These are phyloP conservation scores for Laupala kohalensis DNA, from an alignment of 1,140 invertebrate genomes.

Conservation along the genomic window DNA sequence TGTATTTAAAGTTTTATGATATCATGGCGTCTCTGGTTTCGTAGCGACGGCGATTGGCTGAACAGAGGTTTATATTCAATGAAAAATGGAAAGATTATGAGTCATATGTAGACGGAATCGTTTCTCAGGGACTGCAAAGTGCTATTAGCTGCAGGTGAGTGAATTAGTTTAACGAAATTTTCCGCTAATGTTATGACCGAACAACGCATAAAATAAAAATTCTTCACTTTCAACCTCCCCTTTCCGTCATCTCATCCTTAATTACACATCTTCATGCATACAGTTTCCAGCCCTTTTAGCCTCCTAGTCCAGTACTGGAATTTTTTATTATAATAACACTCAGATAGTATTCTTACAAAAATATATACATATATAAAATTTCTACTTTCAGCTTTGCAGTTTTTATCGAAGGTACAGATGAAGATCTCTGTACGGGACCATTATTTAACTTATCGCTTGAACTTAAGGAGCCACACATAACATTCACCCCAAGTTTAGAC, in stretches of 20 bases:
- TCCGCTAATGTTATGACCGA: too few species aligned
- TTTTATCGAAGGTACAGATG: conserved; percentile 33
- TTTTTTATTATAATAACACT: background rate
- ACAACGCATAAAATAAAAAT: too few species aligned
- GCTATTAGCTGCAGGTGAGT: conserved; percentile 23
- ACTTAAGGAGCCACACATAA: conserved; percentile 43
- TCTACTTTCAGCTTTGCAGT: conserved; percentile 27
- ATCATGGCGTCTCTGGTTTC: too few species aligned
- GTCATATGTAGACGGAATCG: conserved; percentile 44
- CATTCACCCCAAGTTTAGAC: conserved; percentile 47
- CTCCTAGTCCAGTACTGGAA: too few species aligned
- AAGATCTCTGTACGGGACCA: conserved; percentile 25
- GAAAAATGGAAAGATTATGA: conserved; percentile 46
- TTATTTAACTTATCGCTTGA: conserved; percentile 49
- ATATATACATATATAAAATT: background rate
- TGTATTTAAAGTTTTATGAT: too few species aligned
- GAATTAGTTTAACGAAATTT: too few species aligned
- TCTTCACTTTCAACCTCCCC: too few species aligned
- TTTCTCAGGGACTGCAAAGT: conserved; percentile 41
- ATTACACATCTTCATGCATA: too few species aligned
- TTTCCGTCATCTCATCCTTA: too few species aligned
- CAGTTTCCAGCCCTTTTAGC: too few species aligned
- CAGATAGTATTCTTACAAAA: background rate
- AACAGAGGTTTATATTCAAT: background rate
- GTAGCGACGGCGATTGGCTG: background rate